Percentiles rank a stretch among this genome's conserved stretches.
phyloP scores from a whole-genome alignment of 2,113 vertebrate species.

The Tupaia chinensis region DNA sequence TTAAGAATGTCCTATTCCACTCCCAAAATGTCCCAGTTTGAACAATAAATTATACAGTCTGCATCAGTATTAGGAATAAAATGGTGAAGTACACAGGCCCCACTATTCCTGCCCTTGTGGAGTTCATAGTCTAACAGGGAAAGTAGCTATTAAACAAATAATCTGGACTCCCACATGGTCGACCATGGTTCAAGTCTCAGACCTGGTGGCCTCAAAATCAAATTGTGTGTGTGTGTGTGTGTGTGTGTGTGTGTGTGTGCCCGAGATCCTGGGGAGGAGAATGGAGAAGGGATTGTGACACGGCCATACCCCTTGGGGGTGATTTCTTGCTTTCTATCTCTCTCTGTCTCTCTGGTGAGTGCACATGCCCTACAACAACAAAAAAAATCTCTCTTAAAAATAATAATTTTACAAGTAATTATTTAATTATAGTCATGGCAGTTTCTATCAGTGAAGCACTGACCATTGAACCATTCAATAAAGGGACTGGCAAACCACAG shows the following conservation, averaged over 20 bases:
- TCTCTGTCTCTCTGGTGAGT: too few species aligned
- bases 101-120: background rate
- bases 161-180: too few species aligned
- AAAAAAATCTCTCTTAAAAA: too few species aligned
- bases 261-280: too few species aligned
- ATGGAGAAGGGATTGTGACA: too few species aligned
- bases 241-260: too few species aligned
- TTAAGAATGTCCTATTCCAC: background rate
- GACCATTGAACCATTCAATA: background rate
- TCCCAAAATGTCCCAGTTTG: background rate
- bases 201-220: too few species aligned
- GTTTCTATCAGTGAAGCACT: background rate
- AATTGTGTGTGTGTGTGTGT: too few species aligned
- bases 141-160: background rate
- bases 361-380: too few species aligned
- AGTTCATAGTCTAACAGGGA: background rate
- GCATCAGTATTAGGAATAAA: background rate
- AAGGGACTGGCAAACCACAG: background rate
- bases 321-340: too few species aligned
- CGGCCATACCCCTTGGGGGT: too few species aligned
- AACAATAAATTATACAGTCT: background rate
- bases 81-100: background rate
- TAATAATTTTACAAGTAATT: background rate
- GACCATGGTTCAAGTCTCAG: too few species aligned
- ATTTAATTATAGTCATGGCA: background rate